These are phyloP conservation scores for Chaetogeoica ovagalla DNA, from an alignment of 2,888 invertebrate species.

Conservation along the genomic window DNA sequence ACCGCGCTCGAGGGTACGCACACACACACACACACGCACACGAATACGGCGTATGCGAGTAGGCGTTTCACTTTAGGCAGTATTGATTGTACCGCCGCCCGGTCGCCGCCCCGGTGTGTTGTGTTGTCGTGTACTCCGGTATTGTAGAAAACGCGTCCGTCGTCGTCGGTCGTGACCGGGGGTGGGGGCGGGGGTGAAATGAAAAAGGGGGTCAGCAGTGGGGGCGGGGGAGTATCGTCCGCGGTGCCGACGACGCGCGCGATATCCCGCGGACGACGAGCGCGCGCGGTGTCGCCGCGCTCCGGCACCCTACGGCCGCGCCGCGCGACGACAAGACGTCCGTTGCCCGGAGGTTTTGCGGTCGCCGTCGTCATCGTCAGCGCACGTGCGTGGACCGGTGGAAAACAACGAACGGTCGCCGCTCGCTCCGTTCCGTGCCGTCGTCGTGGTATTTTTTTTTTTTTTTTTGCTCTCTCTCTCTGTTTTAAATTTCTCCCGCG, in stretches of 20 bases:
- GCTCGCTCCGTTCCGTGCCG: background rate
- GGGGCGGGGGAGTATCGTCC: background rate
- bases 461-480: background rate
- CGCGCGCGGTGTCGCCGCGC: background rate
- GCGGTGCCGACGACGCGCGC: background rate
- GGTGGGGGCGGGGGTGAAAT: no score
- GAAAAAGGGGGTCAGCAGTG: no score
- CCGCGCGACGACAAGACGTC: conserved; percentile 37
- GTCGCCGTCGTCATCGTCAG: conserved; percentile 36
- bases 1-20: no score
- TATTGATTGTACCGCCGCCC: conserved; percentile 46
- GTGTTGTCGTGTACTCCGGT: background rate
- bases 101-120: background rate
- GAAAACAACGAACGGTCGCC: background rate
- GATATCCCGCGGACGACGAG: background rate
- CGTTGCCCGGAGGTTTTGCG: conserved; percentile 12
- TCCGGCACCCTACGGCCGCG: conserved; percentile 25
- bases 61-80: conserved; percentile 52
- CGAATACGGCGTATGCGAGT: background rate
- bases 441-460: background rate
- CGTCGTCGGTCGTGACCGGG: no score
- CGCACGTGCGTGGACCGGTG: conserved; percentile 37
- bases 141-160: conserved; percentile 37
- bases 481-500: background rate
- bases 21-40: no score